Base-by-base conservation (phyloP, 2,888 invertebrate genomes). In the Fabriciana adippe region DNA sequence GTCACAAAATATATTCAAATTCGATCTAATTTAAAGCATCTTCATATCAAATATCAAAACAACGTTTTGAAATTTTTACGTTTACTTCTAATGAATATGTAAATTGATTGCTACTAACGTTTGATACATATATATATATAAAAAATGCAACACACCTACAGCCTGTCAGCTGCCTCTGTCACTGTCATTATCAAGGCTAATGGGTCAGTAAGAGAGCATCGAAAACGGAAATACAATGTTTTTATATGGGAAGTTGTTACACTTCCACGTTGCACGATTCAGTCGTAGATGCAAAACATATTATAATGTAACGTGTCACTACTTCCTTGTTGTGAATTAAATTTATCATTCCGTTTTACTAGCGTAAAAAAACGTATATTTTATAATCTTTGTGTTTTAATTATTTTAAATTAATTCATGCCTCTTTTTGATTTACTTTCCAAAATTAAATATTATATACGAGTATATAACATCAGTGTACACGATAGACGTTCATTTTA, bases 131-230 rank as follows among this genome's bases (percentile, higher is more conserved):
- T 64, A 60, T n/a, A 31, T 47, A 67, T 55, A 26, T 31, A 41
- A 55, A 56, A 63, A 54, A 67, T 67, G 61, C 64, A 62, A 64
- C 50, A 51, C 50, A 65, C 59, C 45, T 67, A 63, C 67, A 59
- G 66, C 54, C 48, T 67, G 70, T 67, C 67, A 70, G 51, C 55
- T 35, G 56, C 35, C 53, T 57, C 53, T 70, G 64, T 72, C 67
- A 68, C 70, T 75, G 73, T 76, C 73, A 75, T 53, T 71, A 75
- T 71, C 72, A 78, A 78, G 79, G 79, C 69, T 73, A 76, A 67
- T 75, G 70, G 76, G 76, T 73, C 75, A 74, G 65, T 67, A 68
- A 71, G 71, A 70, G 70, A 71, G 56, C 69, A 71, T 64, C 72
- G 69, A 70, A 75, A 75, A 69, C 69, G 70, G 68, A 72, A 69